Evolutionary conservation across 2,113 vertebrate genomes (phyloP).

Genomic region (Hippocampus abdominalis): DNA sequence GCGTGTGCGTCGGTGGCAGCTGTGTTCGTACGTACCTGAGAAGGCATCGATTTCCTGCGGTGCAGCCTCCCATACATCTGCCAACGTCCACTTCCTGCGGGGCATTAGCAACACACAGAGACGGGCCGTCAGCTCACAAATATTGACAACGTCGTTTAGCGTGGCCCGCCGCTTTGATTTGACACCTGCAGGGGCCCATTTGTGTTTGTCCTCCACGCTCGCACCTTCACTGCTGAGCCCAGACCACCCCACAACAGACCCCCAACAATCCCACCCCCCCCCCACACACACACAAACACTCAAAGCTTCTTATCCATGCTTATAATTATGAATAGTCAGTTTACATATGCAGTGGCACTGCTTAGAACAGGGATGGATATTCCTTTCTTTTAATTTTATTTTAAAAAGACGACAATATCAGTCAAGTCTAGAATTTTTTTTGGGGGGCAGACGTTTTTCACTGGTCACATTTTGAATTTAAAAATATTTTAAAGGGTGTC

Average conservation of each 20-base stretch:
- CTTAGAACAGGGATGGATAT: background rate
- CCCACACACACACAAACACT: background rate
- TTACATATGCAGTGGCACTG: background rate
- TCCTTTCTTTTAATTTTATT: background rate
- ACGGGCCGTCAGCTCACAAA: constrained; percentile 63
- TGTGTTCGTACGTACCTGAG: constrained; percentile 77
- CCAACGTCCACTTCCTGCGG: constrained; percentile 85
- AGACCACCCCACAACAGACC: background rate
- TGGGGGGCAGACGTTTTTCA: background rate
- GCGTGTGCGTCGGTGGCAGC: constrained; percentile 47
- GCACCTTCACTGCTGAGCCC: constrained; percentile 38
- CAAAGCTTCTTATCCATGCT: background rate
- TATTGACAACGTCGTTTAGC: constrained; percentile 62
- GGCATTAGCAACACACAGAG: constrained; percentile 83
- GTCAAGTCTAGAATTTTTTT: background rate
- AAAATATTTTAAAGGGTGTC: background rate
- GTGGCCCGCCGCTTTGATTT: constrained; percentile 61
- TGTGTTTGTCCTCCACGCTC: constrained; percentile 50
- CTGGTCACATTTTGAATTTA: background rate
- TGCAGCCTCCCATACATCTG: constrained; percentile 81
- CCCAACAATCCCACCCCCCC: too few species aligned
- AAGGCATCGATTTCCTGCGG: constrained; percentile 75
- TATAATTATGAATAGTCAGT: background rate
- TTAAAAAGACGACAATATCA: background rate
- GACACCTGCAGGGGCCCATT: constrained; percentile 66